A percentile compares a stretch with the other conserved stretches of the same genome.
Evolutionary conservation across 2,888 invertebrate species (phyloP).

Genomic region (Cremastinae sp.): DNA sequence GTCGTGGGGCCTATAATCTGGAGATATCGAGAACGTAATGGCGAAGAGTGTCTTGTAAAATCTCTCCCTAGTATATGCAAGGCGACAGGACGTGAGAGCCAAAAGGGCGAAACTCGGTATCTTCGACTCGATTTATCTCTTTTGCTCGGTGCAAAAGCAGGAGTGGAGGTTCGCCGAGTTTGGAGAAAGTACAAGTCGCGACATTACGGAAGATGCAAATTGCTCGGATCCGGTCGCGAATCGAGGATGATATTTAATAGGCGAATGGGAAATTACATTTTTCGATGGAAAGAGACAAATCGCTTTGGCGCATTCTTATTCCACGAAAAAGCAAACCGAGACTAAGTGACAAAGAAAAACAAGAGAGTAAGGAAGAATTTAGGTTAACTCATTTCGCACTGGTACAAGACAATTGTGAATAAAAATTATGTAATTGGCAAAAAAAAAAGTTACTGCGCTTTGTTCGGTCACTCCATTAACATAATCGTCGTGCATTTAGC

Average conservation of each 20-base stretch:
- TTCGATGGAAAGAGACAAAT: slow-evolving; percentile 17
- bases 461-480: slow-evolving; percentile 32
- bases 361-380: background rate
- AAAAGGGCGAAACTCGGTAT: slow-evolving; percentile 18
- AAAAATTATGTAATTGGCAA: slow-evolving; percentile 15
- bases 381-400: background rate
- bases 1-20: slow-evolving; percentile 58
- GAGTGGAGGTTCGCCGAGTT: slow-evolving; percentile 27
- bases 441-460: slow-evolving; percentile 11
- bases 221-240: slow-evolving; percentile 58
- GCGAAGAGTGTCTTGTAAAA: slow-evolving; percentile 30
- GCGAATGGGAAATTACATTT: slow-evolving; percentile 56
- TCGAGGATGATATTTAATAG: slow-evolving; percentile 42
- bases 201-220: slow-evolving; percentile 63
- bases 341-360: slow-evolving; percentile 6
- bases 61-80: slow-evolving; percentile 29
- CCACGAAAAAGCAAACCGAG: slow-evolving; percentile 9
- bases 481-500: slow-evolving; percentile 15
- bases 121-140: background rate
- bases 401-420: background rate
- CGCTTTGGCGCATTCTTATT: slow-evolving; percentile 1
- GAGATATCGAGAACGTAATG: slow-evolving; percentile 57
- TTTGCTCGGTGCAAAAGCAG: background rate
- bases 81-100: background rate
- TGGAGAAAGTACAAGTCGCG: slow-evolving; percentile 54